phyloP scores from a whole-genome alignment of 2,888 invertebrate genomes.

The Peribatodes rhomboidaria region DNA sequence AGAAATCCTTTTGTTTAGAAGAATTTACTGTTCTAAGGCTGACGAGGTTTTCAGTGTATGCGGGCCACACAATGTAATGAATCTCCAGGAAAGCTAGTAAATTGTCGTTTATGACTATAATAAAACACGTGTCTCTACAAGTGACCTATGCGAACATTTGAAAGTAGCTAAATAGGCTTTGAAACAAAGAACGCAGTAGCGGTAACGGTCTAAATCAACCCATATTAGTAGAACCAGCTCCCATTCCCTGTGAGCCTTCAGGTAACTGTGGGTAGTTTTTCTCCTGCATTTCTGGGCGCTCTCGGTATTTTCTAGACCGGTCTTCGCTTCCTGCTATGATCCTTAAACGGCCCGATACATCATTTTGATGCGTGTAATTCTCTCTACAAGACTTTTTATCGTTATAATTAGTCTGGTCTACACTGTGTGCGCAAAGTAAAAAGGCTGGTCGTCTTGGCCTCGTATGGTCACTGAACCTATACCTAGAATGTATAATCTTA shows the following conservation, averaged over 20 bases:
- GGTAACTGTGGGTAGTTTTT: slow-evolving; percentile 71
- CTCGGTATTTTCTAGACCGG: slow-evolving; percentile 64
- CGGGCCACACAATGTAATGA: slow-evolving; percentile 62
- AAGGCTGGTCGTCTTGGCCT: slow-evolving; percentile 59
- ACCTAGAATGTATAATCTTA: slow-evolving; percentile 7
- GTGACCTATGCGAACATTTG: slow-evolving; percentile 22
- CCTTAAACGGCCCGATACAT: slow-evolving; percentile 72
- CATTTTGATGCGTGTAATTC: slow-evolving; percentile 70
- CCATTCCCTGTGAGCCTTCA: slow-evolving; percentile 59
- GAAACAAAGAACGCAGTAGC: slow-evolving; percentile 35
- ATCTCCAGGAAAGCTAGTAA: slow-evolving; percentile 54
- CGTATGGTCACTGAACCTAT: slow-evolving; percentile 59
- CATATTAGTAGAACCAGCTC: slow-evolving; percentile 59
- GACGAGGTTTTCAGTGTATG: slow-evolving; percentile 53
- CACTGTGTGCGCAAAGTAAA: slow-evolving; percentile 49
- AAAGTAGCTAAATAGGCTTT: slow-evolving; percentile 20
- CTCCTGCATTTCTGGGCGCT: slow-evolving; percentile 57
- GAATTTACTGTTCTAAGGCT: slow-evolving; percentile 65
- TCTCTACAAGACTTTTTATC: slow-evolving; percentile 65
- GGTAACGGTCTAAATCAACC: slow-evolving; percentile 59
- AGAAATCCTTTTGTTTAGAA: slow-evolving; percentile 69
- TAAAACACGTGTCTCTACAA: slow-evolving; percentile 47
- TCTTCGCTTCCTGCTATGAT: slow-evolving; percentile 73
- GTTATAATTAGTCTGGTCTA: slow-evolving; percentile 50
- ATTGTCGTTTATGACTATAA: slow-evolving; percentile 53